Evolutionary conservation across 2,797 vertebrate species (phyloP).

Genomic region (Channa striata): DNA sequence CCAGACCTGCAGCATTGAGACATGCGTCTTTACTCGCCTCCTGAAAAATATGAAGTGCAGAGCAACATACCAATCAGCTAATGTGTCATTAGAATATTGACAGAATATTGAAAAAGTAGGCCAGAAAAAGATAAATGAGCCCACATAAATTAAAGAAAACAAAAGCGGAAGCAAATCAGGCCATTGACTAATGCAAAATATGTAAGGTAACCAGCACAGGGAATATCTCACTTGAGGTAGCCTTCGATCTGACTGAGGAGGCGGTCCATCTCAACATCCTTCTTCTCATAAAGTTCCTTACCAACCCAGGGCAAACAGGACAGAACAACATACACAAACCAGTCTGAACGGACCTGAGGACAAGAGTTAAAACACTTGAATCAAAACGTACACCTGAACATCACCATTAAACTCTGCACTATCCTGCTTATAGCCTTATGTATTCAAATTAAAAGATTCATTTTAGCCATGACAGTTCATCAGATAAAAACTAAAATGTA

Average conservation of each 20-base stretch:
- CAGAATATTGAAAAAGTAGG: background rate
- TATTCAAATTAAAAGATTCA: too few relatives aligned
- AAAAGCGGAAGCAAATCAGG: background rate
- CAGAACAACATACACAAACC: conserved; percentile 95
- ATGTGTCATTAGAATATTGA: background rate
- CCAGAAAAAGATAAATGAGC: background rate
- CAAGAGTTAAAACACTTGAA: background rate
- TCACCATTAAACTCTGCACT: background rate
- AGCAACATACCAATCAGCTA: background rate
- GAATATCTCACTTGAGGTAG: conserved; percentile 91
- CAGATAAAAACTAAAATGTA: too few relatives aligned
- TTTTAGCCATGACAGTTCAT: background rate
- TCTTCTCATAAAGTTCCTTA: conserved; percentile 98
- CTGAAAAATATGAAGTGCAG: conserved; percentile 72
- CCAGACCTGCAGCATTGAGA: conserved; percentile 97
- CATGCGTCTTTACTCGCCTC: conserved; percentile 93
- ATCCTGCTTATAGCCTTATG: too few relatives aligned
- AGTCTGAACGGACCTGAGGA: conserved; percentile 94
- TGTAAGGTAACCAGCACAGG: background rate
- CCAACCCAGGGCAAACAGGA: conserved; percentile 98
- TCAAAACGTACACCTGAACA: background rate
- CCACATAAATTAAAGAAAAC: background rate
- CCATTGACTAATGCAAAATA: background rate
- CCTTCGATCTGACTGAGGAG: conserved; percentile 94
- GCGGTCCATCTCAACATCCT: conserved; percentile 98